Conservation (phyloP, 2,113 vertebrate genomes). For the Rhabdomys dilectus region DNA sequence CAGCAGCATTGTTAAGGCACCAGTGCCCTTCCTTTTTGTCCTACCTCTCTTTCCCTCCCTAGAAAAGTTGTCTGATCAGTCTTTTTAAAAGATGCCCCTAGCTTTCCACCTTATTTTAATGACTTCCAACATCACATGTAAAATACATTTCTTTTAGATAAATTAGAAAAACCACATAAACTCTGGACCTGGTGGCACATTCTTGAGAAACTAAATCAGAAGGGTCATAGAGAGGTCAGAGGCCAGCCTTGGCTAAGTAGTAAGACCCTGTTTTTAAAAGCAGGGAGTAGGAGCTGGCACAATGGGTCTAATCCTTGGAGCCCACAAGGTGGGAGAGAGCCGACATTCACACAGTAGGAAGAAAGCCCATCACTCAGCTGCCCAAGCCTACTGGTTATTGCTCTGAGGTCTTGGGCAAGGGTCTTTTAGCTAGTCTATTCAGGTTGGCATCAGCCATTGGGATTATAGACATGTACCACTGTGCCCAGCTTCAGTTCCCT, state of each 20-base stretch:
- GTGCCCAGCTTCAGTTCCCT: not conserved
- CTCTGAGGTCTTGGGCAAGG: not conserved
- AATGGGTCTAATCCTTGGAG: not conserved
- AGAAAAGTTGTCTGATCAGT: not conserved
- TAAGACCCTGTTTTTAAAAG: not conserved
- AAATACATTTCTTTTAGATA: constrained; percentile 45
- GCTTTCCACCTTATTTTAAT: not conserved
- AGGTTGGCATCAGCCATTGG: not conserved
- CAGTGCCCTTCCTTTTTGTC: not conserved
- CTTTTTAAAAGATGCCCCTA: not conserved
- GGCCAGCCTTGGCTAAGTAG: not conserved
- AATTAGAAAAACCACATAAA: not conserved
- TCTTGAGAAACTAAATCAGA: not conserved
- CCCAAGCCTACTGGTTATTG: not conserved
- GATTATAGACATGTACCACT: not conserved
- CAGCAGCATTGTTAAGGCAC: not conserved
- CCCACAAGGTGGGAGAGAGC: not conserved
- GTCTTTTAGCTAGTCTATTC: not conserved
- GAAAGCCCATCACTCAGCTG: not conserved
- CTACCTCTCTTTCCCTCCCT: not conserved
- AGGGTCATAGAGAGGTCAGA: not conserved
- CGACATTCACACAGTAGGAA: not conserved
- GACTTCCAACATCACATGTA: not conserved
- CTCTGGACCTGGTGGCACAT: not conserved
- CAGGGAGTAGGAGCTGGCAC: not conserved